Conservation (phyloP, 1,140 invertebrate genomes). For the Cotesia glomerata region DNA sequence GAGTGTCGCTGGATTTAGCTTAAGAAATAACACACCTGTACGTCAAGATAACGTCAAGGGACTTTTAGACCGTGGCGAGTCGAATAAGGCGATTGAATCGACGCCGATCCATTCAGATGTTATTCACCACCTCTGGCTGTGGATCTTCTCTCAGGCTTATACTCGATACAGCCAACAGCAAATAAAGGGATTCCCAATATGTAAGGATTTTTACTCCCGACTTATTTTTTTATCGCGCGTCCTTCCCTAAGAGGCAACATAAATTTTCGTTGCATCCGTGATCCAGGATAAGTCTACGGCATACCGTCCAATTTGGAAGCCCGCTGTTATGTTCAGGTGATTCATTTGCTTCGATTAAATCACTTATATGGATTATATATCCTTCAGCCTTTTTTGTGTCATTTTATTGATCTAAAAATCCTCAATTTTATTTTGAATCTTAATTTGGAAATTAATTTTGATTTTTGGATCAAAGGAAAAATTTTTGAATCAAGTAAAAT, state of each 20-base stretch:
- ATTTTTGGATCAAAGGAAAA: too few species aligned
- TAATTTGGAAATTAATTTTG: too few species aligned
- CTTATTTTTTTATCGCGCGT: neutral
- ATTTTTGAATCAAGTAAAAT: too few species aligned
- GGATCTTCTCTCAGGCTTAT: too few species aligned
- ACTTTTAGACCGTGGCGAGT: neutral
- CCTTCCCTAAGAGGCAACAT: neutral
- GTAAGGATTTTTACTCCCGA: too few species aligned
- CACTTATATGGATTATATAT: neutral
- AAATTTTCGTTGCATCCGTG: conserved; percentile 24
- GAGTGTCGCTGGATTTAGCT: neutral
- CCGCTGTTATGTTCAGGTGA: neutral
- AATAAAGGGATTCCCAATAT: neutral
- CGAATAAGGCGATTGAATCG: conserved; percentile 55
- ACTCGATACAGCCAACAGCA: neutral
- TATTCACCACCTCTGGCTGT: neutral
- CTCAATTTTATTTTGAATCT: too few species aligned
- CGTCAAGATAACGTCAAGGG: conserved; percentile 42
- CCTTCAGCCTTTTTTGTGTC: neutral
- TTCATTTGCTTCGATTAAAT: conserved; percentile 21
- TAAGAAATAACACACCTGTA: conserved; percentile 46
- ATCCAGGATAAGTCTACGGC: conserved; percentile 26
- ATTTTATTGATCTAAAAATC: too few species aligned
- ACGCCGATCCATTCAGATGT: conserved; percentile 36
- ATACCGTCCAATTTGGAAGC: conserved; percentile 24